phyloP scores from a whole-genome alignment of 2,113 vertebrate species.

The Dermatemys mawii region DNA sequence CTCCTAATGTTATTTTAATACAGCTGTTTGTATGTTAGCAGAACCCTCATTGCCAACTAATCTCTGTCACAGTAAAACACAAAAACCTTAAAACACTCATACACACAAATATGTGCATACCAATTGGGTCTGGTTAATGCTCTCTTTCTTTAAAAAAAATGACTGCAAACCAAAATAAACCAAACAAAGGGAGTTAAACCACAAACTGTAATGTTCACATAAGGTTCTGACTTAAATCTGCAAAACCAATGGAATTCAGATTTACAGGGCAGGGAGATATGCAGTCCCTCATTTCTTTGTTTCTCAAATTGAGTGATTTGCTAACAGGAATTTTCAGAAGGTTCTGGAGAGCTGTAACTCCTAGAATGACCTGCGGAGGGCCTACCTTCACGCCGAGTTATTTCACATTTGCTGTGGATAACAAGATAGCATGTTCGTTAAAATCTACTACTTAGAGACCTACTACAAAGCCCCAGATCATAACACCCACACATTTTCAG shows the following conservation, averaged over 20 bases:
- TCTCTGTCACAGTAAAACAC: conserved; percentile 5
- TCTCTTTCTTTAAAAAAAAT: background rate
- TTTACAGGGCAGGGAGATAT: background rate
- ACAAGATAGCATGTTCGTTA: background rate
- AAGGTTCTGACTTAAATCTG: background rate
- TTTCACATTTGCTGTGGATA: background rate
- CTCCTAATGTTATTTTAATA: conserved; percentile 25
- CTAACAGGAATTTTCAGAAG: background rate
- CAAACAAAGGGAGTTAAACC: conserved; percentile 22
- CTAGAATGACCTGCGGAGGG: background rate
- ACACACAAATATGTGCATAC: background rate
- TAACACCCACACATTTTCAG: background rate
- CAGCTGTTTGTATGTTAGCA: conserved; percentile 12
- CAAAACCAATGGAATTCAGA: background rate
- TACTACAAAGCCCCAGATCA: background rate
- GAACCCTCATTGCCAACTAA: background rate
- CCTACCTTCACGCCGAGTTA: background rate
- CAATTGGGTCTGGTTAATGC: background rate
- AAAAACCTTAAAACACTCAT: conserved; percentile 7
- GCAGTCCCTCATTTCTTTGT: background rate
- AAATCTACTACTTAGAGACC: background rate
- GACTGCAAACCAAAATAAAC: conserved; percentile 23
- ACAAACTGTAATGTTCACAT: background rate
- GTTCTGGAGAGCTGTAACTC: background rate
- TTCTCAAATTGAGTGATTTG: background rate